phyloP scores from a whole-genome alignment of 2,113 vertebrate genomes.

The Hypomesus transpacificus region DNA sequence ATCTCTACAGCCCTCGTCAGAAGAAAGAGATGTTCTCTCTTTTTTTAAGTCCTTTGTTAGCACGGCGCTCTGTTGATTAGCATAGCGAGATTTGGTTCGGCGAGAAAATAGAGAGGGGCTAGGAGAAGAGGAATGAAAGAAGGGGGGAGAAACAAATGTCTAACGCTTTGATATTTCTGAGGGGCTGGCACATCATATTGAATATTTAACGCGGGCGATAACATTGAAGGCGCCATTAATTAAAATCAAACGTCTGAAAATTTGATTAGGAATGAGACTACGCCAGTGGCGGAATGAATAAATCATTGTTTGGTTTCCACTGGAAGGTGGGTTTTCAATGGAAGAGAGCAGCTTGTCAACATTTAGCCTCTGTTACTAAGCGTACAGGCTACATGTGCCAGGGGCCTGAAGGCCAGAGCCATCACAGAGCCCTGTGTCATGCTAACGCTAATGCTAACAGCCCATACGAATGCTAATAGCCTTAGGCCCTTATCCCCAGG shows the following conservation, averaged over 20 bases:
- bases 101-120: constrained; percentile 10
- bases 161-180: constrained; percentile 55
- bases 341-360: constrained; percentile 56
- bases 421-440: neutral
- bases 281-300: constrained; percentile 62
- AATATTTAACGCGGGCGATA: constrained; percentile 67
- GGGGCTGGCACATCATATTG: constrained; percentile 51
- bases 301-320: constrained; percentile 64
- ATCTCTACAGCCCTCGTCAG: constrained; percentile 32
- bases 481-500: constrained; percentile 26
- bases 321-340: constrained; percentile 45
- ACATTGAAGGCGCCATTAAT: constrained; percentile 66
- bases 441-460: constrained; percentile 14
- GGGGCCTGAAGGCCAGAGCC: constrained; percentile 18
- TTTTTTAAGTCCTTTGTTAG: constrained; percentile 33
- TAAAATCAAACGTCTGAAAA: constrained; percentile 71
- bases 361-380: constrained; percentile 52
- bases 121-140: constrained; percentile 1
- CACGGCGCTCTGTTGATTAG: constrained; percentile 36
- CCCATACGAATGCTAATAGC: constrained; percentile 16
- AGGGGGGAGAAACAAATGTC: constrained; percentile 39
- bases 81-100: constrained; percentile 26
- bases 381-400: constrained; percentile 40
- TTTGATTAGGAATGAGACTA: constrained; percentile 65
- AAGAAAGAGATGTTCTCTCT: constrained; percentile 30